Base-by-base conservation (phyloP, 1,140 invertebrate genomes). In the Piezodorus guildinii region DNA sequence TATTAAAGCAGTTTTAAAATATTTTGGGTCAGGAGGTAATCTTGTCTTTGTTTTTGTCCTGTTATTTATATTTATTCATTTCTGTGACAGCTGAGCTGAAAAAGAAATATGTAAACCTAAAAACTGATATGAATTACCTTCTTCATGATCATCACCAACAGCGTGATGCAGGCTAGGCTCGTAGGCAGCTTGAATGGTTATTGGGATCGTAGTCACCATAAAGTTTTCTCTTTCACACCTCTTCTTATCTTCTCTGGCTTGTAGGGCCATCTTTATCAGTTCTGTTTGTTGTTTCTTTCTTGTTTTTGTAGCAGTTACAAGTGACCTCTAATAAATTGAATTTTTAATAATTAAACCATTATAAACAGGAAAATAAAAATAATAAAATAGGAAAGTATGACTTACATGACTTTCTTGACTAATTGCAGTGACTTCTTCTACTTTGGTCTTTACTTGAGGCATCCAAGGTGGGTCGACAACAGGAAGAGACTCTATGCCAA, bases 381-480 rank as follows among this genome's bases (percentile, higher is more conserved):
- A 2, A 49, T 21, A 27, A 5, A 25, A 56, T 4, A 19, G 52
- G 27, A 2, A n/a, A 49, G 12, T 21, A 49, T 58, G 60, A 77
- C 87, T 86, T 80, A 96, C 93, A 74, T 96, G 91, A 77, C 94
- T 85, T 73, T 98, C 95, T 75, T 99, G 94, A 77, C 95, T 98
- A n/a, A 98, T 83, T 23, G 65, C 65, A 0, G 95, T 96, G 63
- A 98, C 94, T 79, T 98, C 96, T 79, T 99, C 95, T 27, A 99
- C 94, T 78, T 98, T 98, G 0, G 93, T 93, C 76, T 97, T 97
- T 16, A 94, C 90, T 72, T 94, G 87, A 0, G 97, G 93, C 83
- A 94, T 93, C 96, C 96, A 99, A 0, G 96, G 96, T 19, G 97
- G 95, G 79, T 99, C 96, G 0, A 98, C 91, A 2, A 98, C 93